These are phyloP conservation scores for Agriopis aurantiaria DNA, from an alignment of 2,888 invertebrate genomes.

Conservation along the genomic window DNA sequence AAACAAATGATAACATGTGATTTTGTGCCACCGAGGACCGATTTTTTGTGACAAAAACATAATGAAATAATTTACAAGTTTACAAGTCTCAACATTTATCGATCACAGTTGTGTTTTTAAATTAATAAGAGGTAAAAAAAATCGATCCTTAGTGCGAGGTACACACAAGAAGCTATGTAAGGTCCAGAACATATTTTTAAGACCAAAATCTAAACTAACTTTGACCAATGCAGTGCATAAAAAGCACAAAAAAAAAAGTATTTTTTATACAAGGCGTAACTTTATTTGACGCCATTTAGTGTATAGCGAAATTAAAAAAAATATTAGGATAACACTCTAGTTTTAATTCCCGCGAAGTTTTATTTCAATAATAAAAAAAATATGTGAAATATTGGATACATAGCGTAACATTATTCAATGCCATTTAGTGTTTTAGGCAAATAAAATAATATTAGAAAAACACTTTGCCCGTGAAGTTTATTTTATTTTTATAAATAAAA, in stretches of 20 bases:
- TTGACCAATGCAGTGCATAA: conserved; percentile 10
- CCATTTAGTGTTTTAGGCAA: no score
- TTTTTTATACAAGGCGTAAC: no score
- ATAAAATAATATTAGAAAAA: no score
- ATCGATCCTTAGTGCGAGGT: conserved; percentile 57
- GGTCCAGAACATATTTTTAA: conserved; percentile 27
- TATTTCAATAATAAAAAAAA: no score
- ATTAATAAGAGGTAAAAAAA: conserved; percentile 55
- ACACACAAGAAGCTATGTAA: conserved; percentile 36
- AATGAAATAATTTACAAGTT: conserved; percentile 44
- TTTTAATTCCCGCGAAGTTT: no score
- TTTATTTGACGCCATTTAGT: no score
- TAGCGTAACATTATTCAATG: no score
- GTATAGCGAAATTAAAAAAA: no score
- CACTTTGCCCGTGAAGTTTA: no score
- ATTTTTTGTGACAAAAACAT: conserved; percentile 56
- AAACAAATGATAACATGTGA: conserved; percentile 82
- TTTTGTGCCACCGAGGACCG: conserved; percentile 66
- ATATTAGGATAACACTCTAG: no score
- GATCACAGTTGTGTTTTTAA: conserved; percentile 58
- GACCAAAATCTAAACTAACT: conserved; percentile 23
- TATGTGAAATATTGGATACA: no score
- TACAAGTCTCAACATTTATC: conserved; percentile 49
- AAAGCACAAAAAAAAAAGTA: neutral
- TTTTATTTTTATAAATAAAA: no score